Evolutionary conservation across 2,797 vertebrate genomes (phyloP).

Genomic region (Muraenolepis orangiensis): DNA sequence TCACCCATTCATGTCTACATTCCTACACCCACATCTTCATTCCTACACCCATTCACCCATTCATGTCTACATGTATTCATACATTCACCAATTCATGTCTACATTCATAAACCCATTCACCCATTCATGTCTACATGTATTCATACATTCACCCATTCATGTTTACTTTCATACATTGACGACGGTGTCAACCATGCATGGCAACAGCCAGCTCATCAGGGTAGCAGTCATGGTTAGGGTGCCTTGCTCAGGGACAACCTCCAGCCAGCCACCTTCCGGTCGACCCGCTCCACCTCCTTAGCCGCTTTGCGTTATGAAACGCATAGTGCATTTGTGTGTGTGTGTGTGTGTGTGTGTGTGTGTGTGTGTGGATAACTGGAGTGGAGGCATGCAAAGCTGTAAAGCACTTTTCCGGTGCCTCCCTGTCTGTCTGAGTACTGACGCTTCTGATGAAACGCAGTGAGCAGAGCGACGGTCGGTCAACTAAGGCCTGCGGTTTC

Average conservation of each 20-base stretch:
- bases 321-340: no score
- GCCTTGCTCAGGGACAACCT: neutral
- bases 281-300: neutral
- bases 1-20: neutral
- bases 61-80: neutral
- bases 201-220: neutral
- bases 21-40: no score
- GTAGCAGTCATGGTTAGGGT: neutral
- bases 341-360: no score
- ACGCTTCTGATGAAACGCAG: neutral
- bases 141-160: no score
- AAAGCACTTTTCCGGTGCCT: neutral
- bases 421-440: neutral
- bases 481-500: neutral
- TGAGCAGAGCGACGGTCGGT: neutral
- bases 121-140: neutral
- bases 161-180: no score
- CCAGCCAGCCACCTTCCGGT: neutral
- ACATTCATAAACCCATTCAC: neutral
- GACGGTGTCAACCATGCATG: neutral
- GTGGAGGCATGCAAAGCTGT: no score
- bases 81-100: neutral
- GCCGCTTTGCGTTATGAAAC: neutral
- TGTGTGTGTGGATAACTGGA: no score
- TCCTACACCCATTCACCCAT: neutral